Conservation (phyloP, 2,888 invertebrate species). For the Lasioglossum figueresi region DNA sequence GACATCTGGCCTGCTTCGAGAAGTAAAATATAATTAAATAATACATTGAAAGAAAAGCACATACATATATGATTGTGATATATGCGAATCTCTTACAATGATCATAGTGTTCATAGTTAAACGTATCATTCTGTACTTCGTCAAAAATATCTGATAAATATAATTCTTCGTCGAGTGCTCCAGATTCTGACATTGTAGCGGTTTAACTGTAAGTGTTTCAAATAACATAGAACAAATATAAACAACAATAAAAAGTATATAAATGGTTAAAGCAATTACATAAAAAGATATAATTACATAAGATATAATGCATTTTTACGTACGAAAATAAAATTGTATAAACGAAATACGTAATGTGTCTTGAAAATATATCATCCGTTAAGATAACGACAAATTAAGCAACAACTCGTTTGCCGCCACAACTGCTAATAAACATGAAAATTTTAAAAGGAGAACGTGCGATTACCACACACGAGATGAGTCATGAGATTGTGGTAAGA, state of each 20-base stretch:
- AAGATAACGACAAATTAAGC: background rate
- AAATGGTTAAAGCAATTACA: background rate
- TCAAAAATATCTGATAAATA: constrained; percentile 76
- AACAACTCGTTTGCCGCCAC: constrained; percentile 42
- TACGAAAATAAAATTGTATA: constrained; percentile 8
- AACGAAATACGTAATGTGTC: constrained; percentile 7
- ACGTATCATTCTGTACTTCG: constrained; percentile 69
- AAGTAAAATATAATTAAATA: constrained; percentile 28
- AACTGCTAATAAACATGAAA: constrained; percentile 14
- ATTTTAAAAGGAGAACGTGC: background rate
- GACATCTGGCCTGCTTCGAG: constrained; percentile 69
- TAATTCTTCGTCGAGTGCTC: constrained; percentile 71
- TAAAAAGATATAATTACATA: constrained; percentile 15
- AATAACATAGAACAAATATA: background rate
- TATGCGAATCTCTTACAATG: constrained; percentile 68
- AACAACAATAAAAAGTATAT: background rate
- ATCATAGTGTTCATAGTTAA: constrained; percentile 65
- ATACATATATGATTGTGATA: background rate
- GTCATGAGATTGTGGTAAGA: background rate
- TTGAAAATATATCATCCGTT: constrained; percentile 13
- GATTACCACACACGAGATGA: background rate
- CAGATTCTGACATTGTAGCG: constrained; percentile 72
- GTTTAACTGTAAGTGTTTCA: constrained; percentile 12
- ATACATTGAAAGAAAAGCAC: background rate
- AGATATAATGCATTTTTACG: constrained; percentile 29